phyloP scores from a whole-genome alignment of 1,140 invertebrate species.

The Danaus plexippus region DNA sequence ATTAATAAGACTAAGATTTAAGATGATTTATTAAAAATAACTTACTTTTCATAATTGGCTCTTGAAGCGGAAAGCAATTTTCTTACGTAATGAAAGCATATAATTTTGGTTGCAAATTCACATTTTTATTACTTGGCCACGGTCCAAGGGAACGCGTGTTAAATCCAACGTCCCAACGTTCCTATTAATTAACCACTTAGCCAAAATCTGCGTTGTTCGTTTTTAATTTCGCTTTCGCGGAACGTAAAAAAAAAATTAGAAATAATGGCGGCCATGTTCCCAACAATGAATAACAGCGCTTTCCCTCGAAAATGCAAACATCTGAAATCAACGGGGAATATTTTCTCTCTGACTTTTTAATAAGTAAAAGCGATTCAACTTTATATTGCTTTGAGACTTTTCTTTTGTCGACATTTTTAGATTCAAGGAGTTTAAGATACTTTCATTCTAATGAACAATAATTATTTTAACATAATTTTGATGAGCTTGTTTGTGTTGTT shows the following conservation, averaged over 20 bases:
- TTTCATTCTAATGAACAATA: slow-evolving; percentile 19
- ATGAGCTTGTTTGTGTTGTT: too few species aligned
- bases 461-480: background rate
- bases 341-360: slow-evolving; percentile 34
- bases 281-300: slow-evolving; percentile 30
- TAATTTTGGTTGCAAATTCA: slow-evolving; percentile 16
- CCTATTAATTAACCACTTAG: slow-evolving; percentile 67
- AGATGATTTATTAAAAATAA: background rate
- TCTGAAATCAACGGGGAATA: slow-evolving; percentile 32
- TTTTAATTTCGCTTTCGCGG: slow-evolving; percentile 47
- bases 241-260: slow-evolving; percentile 28
- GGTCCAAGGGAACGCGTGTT: slow-evolving; percentile 44
- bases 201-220: slow-evolving; percentile 46
- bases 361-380: slow-evolving; percentile 34
- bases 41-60: too few species aligned
- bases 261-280: slow-evolving; percentile 35
- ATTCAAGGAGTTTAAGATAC: slow-evolving; percentile 10
- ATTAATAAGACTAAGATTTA: slow-evolving; percentile 2
- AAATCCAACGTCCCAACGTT: slow-evolving; percentile 35
- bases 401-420: slow-evolving; percentile 23
- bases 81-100: slow-evolving; percentile 8
- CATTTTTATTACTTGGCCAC: slow-evolving; percentile 49
- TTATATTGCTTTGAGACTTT: slow-evolving; percentile 28
- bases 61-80: slow-evolving; percentile 2
- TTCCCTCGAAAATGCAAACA: slow-evolving; percentile 29